Base-by-base conservation (phyloP, 2,888 invertebrate species). In the Spicauda simplicius region DNA sequence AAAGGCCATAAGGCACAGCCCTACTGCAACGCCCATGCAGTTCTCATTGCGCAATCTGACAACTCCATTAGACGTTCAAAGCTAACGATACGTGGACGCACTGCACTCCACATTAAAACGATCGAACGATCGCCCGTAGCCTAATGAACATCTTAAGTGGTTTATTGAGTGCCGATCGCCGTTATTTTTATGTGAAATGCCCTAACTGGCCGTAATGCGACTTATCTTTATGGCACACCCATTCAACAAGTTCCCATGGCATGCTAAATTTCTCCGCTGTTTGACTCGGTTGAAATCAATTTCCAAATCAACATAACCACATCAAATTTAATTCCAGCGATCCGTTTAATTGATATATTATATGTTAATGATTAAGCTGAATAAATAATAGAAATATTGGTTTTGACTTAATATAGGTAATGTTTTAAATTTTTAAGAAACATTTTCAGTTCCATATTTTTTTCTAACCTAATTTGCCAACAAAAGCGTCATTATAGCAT, bases 141-240 rank as follows among this genome's bases (percentile, higher is more conserved):
- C 87, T 90, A 91, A 91, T 90, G 89, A 91, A 86, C 84, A 74
- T 85, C 86, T 91, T 91, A 88, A 92, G 92, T 92, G 92, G 86
- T 88, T 87, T 88, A 91, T 88, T 85, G 87, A 92, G 91, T 91
- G 92, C 81, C 82, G 84, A 87, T 84, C 83, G 88, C 88, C 88
- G 87, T 90, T 91, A 91, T 86, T 91, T 91, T 88, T 87, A 88
- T 88, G 86, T 82, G 85, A 85, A 85, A 83, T 78, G 80, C 80
- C 78, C 79, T 80, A 48, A 33, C 60, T 45, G 55, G 56, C 50
- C 53, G 56, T 67, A 60, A 67, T 66, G 64, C 30, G 54, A 56
- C 58, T 70, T 72, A 72, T 72, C 70, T 69, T 70, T 68, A 55
- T 70, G 64, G 41, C 65, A 72, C 70, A 69, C 81, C 78, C 81